Base-by-base conservation (phyloP, 2,113 vertebrate genomes). In the Hyla sarda region DNA sequence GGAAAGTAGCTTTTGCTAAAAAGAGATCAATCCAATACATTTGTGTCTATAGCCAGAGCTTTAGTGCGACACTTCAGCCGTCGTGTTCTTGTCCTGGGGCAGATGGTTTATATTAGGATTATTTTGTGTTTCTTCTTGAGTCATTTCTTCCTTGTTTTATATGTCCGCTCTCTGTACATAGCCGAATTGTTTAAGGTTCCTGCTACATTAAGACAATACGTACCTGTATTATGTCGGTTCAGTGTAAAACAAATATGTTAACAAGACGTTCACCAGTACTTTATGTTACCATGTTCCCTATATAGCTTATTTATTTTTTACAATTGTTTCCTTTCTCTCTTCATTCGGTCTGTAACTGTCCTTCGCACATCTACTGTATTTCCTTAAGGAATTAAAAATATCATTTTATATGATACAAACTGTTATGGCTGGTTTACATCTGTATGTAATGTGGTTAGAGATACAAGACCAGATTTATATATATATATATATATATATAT, bases 351-450 rank as follows among this genome's bases (percentile, higher is more conserved):
- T 86, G 77, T 86, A 86, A 54, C 84, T 81, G 25, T 81, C 50
- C 80, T 85, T 86, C 81, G 84, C 84, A 87, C 86, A 88, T 85
- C 87, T 67, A 84, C 83, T 88, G 82, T 88, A 88, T 82, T 88
- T 86, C 83, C 30, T 82, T 83, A 85, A 82, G 76, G 81, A 88
- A 82, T 88, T 48, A 82, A 88, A 77, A 56, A 72, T 82, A 83
- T 34, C 82, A 83, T 74, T 83, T 82, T 82, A 45, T 73, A 81
- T 75, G 54, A 76, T 69, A 25, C n/a, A 50, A 58, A 23, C 17
- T 16, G 54, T 60, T n/a, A 32, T n/a, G 11, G 2, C 14, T 45
- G 23, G 21, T 45, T 45, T 25, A 7, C 23, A 13, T 76, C 65
- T 50, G n/a, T 45, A 21, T n/a, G 21, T 23, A 8, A 41, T 41